phyloP scores from a whole-genome alignment of 2,888 invertebrate genomes.

The Lordiphosa andalusiaca region DNA sequence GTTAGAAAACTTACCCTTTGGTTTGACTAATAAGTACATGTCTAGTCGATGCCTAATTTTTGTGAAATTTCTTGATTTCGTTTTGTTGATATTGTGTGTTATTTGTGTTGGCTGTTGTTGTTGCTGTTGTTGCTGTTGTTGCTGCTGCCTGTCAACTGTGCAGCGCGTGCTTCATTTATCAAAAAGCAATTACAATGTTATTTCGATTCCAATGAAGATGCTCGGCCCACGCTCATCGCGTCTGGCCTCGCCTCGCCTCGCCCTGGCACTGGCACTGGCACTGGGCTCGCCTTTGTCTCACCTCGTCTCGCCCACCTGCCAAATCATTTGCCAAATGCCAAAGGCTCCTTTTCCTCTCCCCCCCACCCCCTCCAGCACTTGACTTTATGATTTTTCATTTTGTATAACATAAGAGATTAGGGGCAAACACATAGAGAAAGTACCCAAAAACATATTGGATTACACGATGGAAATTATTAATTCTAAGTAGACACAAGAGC shows the following conservation, averaged over 20 bases:
- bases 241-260: too few relatives aligned
- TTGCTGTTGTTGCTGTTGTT: constrained; percentile 25
- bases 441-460: constrained; percentile 68
- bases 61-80: not conserved
- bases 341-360: not conserved
- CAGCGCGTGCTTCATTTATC: constrained; percentile 72
- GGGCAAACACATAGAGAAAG: constrained; percentile 49
- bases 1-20: too few relatives aligned
- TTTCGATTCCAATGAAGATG: constrained; percentile 51
- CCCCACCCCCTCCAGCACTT: not conserved
- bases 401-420: constrained; percentile 18
- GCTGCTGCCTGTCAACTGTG: constrained; percentile 60
- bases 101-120: constrained; percentile 19
- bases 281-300: too few relatives aligned
- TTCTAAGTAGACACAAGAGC: constrained; percentile 61
- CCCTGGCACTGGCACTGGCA: too few relatives aligned
- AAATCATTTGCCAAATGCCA: constrained; percentile 35
- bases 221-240: too few relatives aligned
- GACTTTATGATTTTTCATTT: constrained; percentile 23
- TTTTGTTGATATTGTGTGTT: constrained; percentile 26
- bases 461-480: constrained; percentile 65
- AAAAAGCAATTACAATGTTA: constrained; percentile 72
- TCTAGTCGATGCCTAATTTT: not conserved
- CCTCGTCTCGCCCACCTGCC: constrained; percentile 24
- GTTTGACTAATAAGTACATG: too few relatives aligned